Evolutionary conservation across 2,797 vertebrate genomes (phyloP).

Genomic region (Taenioides sp.): DNA sequence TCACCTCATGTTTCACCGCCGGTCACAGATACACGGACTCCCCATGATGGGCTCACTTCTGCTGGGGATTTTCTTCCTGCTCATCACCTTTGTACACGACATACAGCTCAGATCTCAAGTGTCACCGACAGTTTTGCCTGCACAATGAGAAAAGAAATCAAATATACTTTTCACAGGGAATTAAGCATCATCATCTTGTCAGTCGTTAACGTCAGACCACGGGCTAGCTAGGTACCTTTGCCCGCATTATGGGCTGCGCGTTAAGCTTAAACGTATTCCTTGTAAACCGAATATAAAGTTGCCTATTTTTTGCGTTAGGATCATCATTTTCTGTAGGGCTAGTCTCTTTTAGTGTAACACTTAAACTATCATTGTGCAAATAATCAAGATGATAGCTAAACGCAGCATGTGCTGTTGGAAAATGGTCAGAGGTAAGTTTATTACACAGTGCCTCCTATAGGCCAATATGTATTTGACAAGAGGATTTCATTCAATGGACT

Average conservation of each 20-base stretch:
- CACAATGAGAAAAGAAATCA: neutral
- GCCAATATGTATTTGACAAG: constrained; percentile 5
- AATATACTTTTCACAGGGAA: neutral
- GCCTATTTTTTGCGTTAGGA: neutral
- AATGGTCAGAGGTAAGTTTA: neutral
- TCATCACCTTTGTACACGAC: neutral
- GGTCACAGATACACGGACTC: too few species aligned
- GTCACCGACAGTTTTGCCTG: neutral
- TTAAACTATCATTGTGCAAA: neutral
- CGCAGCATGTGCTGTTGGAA: neutral
- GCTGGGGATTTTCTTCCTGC: neutral
- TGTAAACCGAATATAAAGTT: neutral
- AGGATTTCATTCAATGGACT: neutral
- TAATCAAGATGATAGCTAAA: neutral
- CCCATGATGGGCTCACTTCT: neutral
- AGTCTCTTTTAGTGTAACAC: neutral
- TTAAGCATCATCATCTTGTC: neutral
- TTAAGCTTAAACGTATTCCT: neutral
- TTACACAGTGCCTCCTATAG: constrained; percentile 54
- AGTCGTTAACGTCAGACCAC: neutral
- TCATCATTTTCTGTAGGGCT: neutral
- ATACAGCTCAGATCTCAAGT: neutral
- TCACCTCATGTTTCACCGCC: too few species aligned
- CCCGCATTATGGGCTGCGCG: neutral
- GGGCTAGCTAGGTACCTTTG: neutral